Evolutionary conservation across 2,797 vertebrate species (phyloP).

Genomic region (Dermochelys coriacea): DNA sequence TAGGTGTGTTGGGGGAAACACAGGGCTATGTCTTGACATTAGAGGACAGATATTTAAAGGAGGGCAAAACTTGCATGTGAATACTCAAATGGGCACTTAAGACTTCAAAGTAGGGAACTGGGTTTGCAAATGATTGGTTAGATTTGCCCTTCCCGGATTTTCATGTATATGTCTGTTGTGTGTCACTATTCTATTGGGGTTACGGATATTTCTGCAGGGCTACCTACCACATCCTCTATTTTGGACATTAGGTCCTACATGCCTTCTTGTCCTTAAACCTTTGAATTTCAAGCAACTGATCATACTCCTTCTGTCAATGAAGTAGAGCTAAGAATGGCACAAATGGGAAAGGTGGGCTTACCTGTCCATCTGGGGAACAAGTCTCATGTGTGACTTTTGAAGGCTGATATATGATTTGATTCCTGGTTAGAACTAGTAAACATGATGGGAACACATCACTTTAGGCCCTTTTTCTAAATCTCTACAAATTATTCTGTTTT

Average conservation of each 20-base stretch:
- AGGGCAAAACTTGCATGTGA: not conserved
- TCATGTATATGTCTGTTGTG: not conserved
- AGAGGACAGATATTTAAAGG: not conserved
- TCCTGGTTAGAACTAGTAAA: slow-evolving; percentile 9
- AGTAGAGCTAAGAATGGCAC: not conserved
- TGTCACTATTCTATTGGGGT: not conserved
- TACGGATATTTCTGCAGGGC: not conserved
- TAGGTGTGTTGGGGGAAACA: not conserved
- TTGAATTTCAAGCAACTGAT: not conserved
- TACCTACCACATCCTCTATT: not conserved
- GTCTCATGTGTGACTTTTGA: not conserved
- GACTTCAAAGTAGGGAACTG: not conserved
- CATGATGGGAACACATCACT: not conserved
- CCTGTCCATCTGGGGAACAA: not conserved
- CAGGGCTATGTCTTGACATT: not conserved
- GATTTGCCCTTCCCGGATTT: not conserved
- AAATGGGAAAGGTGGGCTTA: not conserved
- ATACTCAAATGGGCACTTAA: not conserved
- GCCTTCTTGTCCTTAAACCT: not conserved
- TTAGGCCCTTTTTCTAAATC: slow-evolving; percentile 16
- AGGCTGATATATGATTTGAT: not conserved
- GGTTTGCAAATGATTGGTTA: not conserved
- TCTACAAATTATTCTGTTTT: slow-evolving; percentile 32
- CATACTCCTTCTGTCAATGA: not conserved
- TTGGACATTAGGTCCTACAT: not conserved